A percentile compares a stretch with the other conserved stretches of the same genome.
phyloP scores from a whole-genome alignment of 2,113 vertebrate genomes.

The Pyxicephalus adspersus region DNA sequence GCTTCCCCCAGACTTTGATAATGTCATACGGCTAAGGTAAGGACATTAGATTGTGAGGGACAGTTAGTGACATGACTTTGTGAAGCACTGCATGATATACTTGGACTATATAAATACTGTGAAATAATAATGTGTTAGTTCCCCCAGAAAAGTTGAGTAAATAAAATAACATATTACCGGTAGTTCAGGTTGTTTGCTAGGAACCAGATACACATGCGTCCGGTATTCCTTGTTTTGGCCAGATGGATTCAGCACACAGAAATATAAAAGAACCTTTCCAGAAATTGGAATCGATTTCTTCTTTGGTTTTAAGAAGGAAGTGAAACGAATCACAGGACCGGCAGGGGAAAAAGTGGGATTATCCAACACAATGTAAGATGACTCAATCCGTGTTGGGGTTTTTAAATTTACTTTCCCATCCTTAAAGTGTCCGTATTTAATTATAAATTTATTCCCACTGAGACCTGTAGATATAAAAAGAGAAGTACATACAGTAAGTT shows the following conservation, averaged over 20 bases:
- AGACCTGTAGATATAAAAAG: background rate
- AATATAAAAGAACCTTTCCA: background rate
- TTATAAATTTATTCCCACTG: background rate
- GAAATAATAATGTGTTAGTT: too few species aligned
- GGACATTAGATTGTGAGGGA: too few species aligned
- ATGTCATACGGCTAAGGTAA: too few species aligned
- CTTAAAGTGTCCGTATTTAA: conserved; percentile 9
- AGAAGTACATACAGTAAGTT: background rate
- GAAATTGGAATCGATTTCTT: background rate
- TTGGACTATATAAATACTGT: too few species aligned
- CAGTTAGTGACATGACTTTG: too few species aligned
- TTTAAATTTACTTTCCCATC: background rate
- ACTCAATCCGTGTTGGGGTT: background rate
- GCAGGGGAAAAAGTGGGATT: conserved; percentile 4
- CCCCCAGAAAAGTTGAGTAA: too few species aligned
- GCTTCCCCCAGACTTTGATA: too few species aligned
- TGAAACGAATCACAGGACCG: background rate
- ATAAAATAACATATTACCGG: too few species aligned
- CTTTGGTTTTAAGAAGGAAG: background rate
- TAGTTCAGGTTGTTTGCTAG: background rate
- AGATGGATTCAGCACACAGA: background rate
- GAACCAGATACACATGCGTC: conserved; percentile 12
- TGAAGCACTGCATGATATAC: too few species aligned
- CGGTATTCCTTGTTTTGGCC: background rate
- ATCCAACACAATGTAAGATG: background rate